Conservation (phyloP, 2,888 invertebrate genomes). For the Perizoma flavofasciatum region DNA sequence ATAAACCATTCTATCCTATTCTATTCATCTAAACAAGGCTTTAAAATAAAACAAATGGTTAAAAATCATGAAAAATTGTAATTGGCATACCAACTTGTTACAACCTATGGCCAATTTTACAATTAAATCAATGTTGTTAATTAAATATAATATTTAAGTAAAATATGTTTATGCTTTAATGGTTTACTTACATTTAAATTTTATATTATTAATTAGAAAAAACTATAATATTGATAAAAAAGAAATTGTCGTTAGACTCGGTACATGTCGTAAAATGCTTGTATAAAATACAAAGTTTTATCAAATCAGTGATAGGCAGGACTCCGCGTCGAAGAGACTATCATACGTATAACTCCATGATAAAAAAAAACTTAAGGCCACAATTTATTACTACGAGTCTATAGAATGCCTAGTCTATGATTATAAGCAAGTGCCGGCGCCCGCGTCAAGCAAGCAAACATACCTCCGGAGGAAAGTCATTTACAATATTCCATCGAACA, state of each 20-base stretch:
- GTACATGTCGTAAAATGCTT: conserved; percentile 74
- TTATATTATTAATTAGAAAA: conserved; percentile 80
- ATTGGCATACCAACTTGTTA: conserved; percentile 84
- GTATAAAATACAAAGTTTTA: conserved; percentile 58
- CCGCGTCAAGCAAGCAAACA: conserved; percentile 41
- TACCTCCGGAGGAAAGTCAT: conserved; percentile 39
- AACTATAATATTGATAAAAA: conserved; percentile 71
- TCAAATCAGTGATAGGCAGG: conserved; percentile 45
- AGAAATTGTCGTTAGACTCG: conserved; percentile 70
- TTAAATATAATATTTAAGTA: conserved; percentile 84
- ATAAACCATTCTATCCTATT: too few species aligned
- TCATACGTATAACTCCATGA: conserved; percentile 59
- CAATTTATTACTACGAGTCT: conserved; percentile 75
- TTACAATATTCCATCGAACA: conserved; percentile 51
- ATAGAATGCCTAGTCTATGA: conserved; percentile 36
- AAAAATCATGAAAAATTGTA: conserved; percentile 84
- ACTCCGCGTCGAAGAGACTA: conserved; percentile 51
- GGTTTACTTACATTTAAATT: conserved; percentile 82
- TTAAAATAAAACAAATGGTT: conserved; percentile 70
- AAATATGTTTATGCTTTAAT: conserved; percentile 83
- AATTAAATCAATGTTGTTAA: conserved; percentile 82
- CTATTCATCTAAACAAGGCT: too few species aligned
- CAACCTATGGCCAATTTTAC: conserved; percentile 83
- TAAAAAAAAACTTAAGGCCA: conserved; percentile 72
- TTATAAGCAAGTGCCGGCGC: conserved; percentile 59